Conservation (phyloP, 2,113 vertebrate species). For the Aldabrachelys gigantea region DNA sequence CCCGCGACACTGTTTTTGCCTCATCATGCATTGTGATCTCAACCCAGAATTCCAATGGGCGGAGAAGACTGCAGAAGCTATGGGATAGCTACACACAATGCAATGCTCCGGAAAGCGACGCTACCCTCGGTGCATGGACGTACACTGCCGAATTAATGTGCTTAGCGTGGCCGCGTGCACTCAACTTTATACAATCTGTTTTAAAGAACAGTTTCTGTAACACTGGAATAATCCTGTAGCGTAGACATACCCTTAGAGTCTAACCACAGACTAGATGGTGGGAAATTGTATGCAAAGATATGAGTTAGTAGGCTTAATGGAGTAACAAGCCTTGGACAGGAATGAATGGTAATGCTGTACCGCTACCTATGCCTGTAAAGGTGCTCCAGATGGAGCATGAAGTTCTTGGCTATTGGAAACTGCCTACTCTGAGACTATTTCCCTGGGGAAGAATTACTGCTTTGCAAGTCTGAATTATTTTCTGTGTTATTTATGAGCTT, state of each 20-base stretch:
- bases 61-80: too few species aligned
- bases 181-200: too few species aligned
- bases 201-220: too few species aligned
- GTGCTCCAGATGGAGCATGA: neutral
- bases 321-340: neutral
- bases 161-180: too few species aligned
- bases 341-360: neutral
- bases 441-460: neutral
- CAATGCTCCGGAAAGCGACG: too few species aligned
- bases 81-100: too few species aligned
- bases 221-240: too few species aligned
- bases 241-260: neutral
- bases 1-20: too few species aligned
- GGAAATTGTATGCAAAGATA: neutral
- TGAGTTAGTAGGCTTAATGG: neutral
- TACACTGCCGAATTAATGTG: too few species aligned
- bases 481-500: constrained; percentile 15
- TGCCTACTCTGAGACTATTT: neutral
- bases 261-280: neutral
- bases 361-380: neutral
- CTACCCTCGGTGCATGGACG: too few species aligned
- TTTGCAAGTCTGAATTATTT: constrained; percentile 7
- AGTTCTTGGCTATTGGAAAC: neutral
- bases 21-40: too few species aligned
- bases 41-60: too few species aligned